Conservation (phyloP, 2,888 invertebrate species). For the Apantesis nais region DNA sequence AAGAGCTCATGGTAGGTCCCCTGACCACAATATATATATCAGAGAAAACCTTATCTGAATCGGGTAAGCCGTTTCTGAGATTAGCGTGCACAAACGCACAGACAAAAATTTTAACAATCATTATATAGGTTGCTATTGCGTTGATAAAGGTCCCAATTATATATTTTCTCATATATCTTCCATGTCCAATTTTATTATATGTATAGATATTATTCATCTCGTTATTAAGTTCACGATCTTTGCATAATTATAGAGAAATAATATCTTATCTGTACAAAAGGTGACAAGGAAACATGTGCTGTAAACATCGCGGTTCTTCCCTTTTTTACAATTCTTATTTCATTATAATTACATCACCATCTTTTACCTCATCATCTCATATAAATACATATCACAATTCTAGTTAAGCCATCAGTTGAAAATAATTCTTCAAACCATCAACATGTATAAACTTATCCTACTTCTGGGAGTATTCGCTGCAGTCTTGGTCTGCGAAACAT, state of each 20-base stretch:
- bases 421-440: slow-evolving; percentile 9
- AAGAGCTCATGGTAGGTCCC: too few species aligned
- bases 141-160: too few species aligned
- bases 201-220: background rate
- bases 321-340: background rate
- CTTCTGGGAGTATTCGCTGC: slow-evolving; percentile 19
- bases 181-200: too few species aligned
- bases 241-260: background rate
- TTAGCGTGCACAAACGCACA: too few species aligned
- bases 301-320: background rate
- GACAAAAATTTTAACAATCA: too few species aligned
- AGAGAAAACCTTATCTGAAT: too few species aligned
- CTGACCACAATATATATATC: too few species aligned
- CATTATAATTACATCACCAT: background rate
- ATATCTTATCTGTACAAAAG: background rate
- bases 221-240: background rate
- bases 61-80: too few species aligned
- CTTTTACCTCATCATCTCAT: slow-evolving; percentile 2
- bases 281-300: background rate
- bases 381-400: background rate
- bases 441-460: slow-evolving; percentile 24
- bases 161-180: too few species aligned
- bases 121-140: too few species aligned
- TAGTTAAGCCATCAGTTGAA: background rate
- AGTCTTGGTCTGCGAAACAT: slow-evolving; percentile 21